Conservation (phyloP, 2,113 vertebrate genomes). For the Pedetes capensis region DNA sequence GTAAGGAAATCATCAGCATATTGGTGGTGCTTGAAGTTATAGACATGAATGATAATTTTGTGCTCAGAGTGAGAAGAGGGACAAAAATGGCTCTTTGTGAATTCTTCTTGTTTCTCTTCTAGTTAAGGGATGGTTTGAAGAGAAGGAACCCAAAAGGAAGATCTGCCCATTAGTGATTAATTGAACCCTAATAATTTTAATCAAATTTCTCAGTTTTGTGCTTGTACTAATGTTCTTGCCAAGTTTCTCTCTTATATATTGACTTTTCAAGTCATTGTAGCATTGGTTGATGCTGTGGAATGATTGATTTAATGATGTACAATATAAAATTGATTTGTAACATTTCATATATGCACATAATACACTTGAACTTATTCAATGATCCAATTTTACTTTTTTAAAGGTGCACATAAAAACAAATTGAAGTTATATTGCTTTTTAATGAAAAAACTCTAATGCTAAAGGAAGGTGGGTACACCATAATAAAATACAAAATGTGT, state of each 20-base stretch:
- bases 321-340: neutral
- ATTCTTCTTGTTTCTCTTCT: neutral
- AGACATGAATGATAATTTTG: neutral
- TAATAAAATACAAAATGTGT: slow-evolving; percentile 49
- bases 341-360: slow-evolving; percentile 38
- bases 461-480: slow-evolving; percentile 48
- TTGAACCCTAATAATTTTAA: neutral
- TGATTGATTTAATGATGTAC: neutral
- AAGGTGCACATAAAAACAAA: slow-evolving; percentile 64
- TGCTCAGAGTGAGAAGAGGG: neutral
- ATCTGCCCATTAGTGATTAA: neutral
- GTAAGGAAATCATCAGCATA: neutral
- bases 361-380: slow-evolving; percentile 9
- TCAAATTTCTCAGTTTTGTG: slow-evolving; percentile 11
- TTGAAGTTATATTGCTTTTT: slow-evolving; percentile 55
- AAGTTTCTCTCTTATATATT: slow-evolving; percentile 7
- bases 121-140: neutral
- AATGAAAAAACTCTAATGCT: slow-evolving; percentile 69
- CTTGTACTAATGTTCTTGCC: neutral
- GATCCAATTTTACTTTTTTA: slow-evolving; percentile 58
- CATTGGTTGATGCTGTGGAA: neutral
- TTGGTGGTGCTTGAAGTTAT: neutral
- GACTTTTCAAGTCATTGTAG: slow-evolving; percentile 6
- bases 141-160: neutral
- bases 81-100: neutral